A percentile compares a stretch with the other conserved stretches of the same genome.
phyloP scores from a whole-genome alignment of 2,888 invertebrate genomes.

The Diploptera punctata region DNA sequence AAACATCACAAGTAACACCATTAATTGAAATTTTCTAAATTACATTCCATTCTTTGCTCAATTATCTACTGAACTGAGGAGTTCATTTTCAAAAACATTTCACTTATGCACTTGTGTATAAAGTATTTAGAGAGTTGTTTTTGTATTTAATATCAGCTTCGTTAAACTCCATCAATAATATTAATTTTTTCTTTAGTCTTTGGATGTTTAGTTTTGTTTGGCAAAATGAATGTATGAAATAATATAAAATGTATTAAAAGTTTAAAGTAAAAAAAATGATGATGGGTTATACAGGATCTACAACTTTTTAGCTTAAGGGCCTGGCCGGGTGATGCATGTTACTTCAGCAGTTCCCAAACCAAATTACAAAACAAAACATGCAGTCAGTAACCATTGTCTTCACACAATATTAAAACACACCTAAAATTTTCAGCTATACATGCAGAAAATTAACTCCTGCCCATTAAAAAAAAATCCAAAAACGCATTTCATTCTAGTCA shows the following conservation, averaged over 20 bases:
- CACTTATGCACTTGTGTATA: no score
- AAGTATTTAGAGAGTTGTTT: no score
- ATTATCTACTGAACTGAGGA: no score
- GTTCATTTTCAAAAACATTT: no score
- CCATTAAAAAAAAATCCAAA: conserved; percentile 4
- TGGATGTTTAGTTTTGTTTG: no score
- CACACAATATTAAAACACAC: conserved; percentile 24
- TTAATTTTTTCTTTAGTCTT: no score
- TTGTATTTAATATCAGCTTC: no score
- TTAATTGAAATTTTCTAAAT: no score
- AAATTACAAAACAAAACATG: conserved; percentile 24
- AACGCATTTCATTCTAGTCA: conserved; percentile 11
- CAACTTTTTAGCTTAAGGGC: not conserved
- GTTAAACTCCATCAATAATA: no score
- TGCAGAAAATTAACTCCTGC: conserved; percentile 9
- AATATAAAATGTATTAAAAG: conserved; percentile 1
- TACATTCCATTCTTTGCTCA: no score
- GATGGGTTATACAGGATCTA: not conserved
- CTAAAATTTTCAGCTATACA: conserved; percentile 4
- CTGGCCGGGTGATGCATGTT: conserved; percentile 1
- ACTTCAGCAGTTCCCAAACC: conserved; percentile 27
- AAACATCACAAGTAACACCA: no score
- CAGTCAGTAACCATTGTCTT: conserved; percentile 24
- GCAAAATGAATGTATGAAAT: not conserved
- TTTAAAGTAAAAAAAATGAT: not conserved